phyloP scores from a whole-genome alignment of 2,888 invertebrate species.

The Drosophila leonis region DNA sequence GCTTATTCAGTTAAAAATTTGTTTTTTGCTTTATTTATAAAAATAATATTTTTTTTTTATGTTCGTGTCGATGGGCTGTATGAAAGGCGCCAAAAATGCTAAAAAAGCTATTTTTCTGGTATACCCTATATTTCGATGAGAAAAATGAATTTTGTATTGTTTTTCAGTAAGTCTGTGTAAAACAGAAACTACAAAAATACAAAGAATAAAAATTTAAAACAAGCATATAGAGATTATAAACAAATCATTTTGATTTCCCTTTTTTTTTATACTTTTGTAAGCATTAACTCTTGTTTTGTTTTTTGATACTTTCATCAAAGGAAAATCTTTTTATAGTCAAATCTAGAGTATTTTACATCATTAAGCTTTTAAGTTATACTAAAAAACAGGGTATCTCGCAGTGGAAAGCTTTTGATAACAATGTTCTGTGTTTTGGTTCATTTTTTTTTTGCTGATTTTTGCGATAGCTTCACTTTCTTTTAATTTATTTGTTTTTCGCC shows the following conservation, averaged over 20 bases:
- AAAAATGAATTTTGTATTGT: no score
- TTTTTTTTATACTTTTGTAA: not conserved
- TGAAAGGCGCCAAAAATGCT: slow-evolving; percentile 45
- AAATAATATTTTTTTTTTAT: slow-evolving; percentile 35
- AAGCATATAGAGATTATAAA: not conserved
- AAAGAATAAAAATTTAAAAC: not conserved
- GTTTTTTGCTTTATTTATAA: slow-evolving; percentile 36
- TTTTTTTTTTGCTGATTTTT: slow-evolving; percentile 1
- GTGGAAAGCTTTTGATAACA: not conserved
- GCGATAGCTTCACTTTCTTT: slow-evolving; percentile 15
- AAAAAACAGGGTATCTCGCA: slow-evolving; percentile 6
- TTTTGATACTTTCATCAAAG: no score
- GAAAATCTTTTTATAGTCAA: no score
- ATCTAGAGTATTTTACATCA: not conserved
- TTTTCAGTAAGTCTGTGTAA: no score
- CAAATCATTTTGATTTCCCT: not conserved
- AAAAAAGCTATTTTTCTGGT: slow-evolving; percentile 4
- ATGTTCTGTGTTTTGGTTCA: slow-evolving; percentile 4
- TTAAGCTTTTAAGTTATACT: not conserved
- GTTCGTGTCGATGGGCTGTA: slow-evolving; percentile 30
- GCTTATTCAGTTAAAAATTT: slow-evolving; percentile 38
- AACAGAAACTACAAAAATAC: not conserved
- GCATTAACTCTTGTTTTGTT: no score
- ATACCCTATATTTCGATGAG: not conserved
- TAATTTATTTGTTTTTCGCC: slow-evolving; percentile 41